Evolutionary conservation across 2,797 vertebrate genomes (phyloP).

Genomic region (Sciaenops ocellatus): DNA sequence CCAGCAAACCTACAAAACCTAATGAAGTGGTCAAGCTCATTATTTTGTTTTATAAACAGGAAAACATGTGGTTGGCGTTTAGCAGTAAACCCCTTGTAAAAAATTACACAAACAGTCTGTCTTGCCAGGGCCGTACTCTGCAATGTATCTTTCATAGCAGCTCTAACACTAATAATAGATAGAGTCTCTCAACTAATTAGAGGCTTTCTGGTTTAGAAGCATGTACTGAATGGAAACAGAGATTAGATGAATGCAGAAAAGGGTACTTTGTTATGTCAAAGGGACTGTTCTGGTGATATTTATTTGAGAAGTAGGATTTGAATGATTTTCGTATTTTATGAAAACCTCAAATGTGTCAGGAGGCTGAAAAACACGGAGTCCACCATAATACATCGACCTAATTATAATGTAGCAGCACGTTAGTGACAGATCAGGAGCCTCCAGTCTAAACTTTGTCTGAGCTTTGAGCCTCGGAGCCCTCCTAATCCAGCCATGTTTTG

Average conservation of each 20-base stretch:
- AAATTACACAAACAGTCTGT: slow-evolving; percentile 41
- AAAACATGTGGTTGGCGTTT: slow-evolving; percentile 58
- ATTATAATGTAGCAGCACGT: slow-evolving; percentile 22
- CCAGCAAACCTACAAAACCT: slow-evolving; percentile 51
- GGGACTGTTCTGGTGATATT: background rate
- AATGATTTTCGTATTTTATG: background rate
- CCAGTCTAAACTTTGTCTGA: slow-evolving; percentile 23
- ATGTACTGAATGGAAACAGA: background rate
- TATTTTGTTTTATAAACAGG: slow-evolving; percentile 66
- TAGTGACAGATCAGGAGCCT: slow-evolving; percentile 18
- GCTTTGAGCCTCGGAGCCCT: slow-evolving; percentile 41
- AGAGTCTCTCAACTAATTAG: slow-evolving; percentile 29
- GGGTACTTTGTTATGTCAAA: background rate
- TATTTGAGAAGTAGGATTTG: background rate
- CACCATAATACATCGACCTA: slow-evolving; percentile 8
- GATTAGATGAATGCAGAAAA: slow-evolving; percentile 11
- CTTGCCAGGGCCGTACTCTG: slow-evolving; percentile 23
- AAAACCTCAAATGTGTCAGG: background rate
- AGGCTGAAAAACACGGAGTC: slow-evolving; percentile 16
- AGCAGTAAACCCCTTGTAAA: slow-evolving; percentile 39
- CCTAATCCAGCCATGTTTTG: slow-evolving; percentile 57
- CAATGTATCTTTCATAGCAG: slow-evolving; percentile 29
- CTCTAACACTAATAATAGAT: slow-evolving; percentile 14
- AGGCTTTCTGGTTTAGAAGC: slow-evolving; percentile 30
- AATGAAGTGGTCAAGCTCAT: slow-evolving; percentile 61